Base-by-base conservation (phyloP, 2,888 invertebrate species). In the Horisme vitalbata region DNA sequence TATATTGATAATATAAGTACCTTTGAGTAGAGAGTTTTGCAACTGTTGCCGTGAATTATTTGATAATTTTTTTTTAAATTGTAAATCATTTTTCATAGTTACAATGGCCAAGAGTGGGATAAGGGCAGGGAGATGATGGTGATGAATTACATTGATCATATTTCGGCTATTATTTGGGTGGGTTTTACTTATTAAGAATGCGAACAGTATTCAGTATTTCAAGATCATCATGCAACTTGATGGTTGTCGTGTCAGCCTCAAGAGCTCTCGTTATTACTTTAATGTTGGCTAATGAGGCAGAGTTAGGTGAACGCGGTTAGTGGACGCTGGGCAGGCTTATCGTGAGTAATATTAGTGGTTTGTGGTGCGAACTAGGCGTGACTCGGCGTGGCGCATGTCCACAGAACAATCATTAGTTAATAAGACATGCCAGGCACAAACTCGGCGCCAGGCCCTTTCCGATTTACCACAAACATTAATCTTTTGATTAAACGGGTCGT, bases 381-480 rank as follows among this genome's bases (percentile, higher is more conserved):
- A 79, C 76, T 71, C 28, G 69, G 55, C 55, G 58, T 52, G 56
- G 49, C 61, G 41, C 44, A 39, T 31, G 41, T 37, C 12, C 28
- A 27, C 24, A 13, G 35, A 45, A 45, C 30, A 20, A 11, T 15
- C 8, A 36, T 2, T n/a, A 34, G 41, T 34, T 21, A 27, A 9
- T 41, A 28, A 8, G 13, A 18, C 24, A 44, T 32, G 31, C 36
- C 31, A 36, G 14, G 12, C 28, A n/a, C 24, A 15, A 26, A 21
- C 15, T 5, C 24, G 14, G 45, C 39, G 45, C 35, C 43, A 31
- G 21, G 36, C 41, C 72, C 68, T 71, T 78, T 75, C 70, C 64
- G 68, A 75, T 74, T 78, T 71, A 75, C 74, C 69, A 72, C 65
- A 68, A 77, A 69, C 76, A 83, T 83, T 83, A 79, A 83, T 80